A percentile compares a stretch with the other conserved stretches of the same genome.
phyloP scores from a whole-genome alignment of 1,140 invertebrate species.

The Ips nitidus region DNA sequence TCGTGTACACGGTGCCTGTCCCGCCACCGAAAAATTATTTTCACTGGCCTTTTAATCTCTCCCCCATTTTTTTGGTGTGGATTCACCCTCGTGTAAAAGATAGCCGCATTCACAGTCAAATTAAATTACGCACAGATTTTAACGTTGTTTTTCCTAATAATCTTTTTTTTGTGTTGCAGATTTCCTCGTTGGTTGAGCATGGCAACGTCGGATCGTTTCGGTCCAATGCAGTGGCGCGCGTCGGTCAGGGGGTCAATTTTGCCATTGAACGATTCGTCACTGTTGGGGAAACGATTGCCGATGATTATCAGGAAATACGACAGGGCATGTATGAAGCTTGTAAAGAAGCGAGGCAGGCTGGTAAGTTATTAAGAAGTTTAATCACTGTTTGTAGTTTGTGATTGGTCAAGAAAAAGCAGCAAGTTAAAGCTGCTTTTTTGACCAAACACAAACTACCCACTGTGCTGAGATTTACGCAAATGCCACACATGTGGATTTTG shows the following conservation, averaged over 20 bases:
- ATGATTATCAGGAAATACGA: conserved; percentile 96
- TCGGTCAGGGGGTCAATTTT: conserved; percentile 93
- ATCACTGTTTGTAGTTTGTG: too few species aligned
- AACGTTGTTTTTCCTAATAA: not conserved
- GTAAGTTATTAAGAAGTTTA: conserved; percentile 57
- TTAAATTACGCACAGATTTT: too few species aligned
- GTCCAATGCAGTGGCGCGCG: conserved; percentile 80
- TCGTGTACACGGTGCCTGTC: too few species aligned
- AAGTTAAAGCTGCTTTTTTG: too few species aligned
- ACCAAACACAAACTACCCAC: too few species aligned
- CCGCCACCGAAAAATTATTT: not conserved
- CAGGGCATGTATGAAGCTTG: conserved; percentile 98
- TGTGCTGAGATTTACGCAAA: too few species aligned
- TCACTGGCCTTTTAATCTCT: conserved; percentile 1
- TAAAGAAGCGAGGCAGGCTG: conserved; percentile 92
- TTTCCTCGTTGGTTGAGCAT: conserved; percentile 82
- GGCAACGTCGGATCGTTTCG: conserved; percentile 57
- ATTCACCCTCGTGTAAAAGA: not conserved
- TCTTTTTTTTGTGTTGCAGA: conserved; percentile 64
- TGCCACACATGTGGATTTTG: not conserved
- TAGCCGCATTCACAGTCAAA: not conserved
- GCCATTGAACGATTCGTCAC: conserved; percentile 97
- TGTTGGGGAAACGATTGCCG: conserved; percentile 96
- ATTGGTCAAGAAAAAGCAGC: too few species aligned
- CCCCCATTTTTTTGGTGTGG: not conserved